Percentiles rank a stretch among this genome's conserved stretches.
These are phyloP conservation scores for Leptopilina boulardi DNA, from an alignment of 1,140 invertebrate species.

Conservation along the genomic window DNA sequence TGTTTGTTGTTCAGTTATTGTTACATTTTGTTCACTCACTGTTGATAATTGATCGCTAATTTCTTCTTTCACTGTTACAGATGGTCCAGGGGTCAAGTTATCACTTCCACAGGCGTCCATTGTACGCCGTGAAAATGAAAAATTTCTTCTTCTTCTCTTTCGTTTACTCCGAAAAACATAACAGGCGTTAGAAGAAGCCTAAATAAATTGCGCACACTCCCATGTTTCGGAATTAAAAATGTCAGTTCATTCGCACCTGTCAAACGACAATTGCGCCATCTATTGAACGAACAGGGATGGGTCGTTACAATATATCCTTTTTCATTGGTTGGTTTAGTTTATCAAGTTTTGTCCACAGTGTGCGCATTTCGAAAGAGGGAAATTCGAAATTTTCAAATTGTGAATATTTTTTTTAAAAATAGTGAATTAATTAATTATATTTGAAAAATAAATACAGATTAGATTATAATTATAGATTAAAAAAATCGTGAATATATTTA, in stretches of 20 bases:
- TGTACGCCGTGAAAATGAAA: slow-evolving; percentile 36
- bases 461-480: neutral
- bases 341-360: too few relatives aligned
- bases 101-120: slow-evolving; percentile 58
- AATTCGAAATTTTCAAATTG: too few relatives aligned
- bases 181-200: neutral
- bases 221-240: neutral
- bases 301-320: too few relatives aligned
- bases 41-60: slow-evolving; percentile 38
- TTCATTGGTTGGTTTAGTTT: too few relatives aligned
- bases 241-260: neutral
- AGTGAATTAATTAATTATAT: too few relatives aligned
- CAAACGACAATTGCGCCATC: neutral
- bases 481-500: neutral
- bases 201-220: slow-evolving; percentile 10
- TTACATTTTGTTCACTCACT: slow-evolving; percentile 48
- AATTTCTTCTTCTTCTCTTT: neutral
- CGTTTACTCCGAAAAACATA: neutral
- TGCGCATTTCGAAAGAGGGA: too few relatives aligned
- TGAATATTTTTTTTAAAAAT: too few relatives aligned
- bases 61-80: slow-evolving; percentile 53
- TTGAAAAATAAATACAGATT: too few relatives aligned
- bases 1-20: slow-evolving; percentile 39
- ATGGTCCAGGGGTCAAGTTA: slow-evolving; percentile 53
- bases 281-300: neutral